Percentiles rank a stretch among this genome's conserved stretches.
phyloP scores from a whole-genome alignment of 2,888 invertebrate species.

The Hirtodrosophila cameraria region DNA sequence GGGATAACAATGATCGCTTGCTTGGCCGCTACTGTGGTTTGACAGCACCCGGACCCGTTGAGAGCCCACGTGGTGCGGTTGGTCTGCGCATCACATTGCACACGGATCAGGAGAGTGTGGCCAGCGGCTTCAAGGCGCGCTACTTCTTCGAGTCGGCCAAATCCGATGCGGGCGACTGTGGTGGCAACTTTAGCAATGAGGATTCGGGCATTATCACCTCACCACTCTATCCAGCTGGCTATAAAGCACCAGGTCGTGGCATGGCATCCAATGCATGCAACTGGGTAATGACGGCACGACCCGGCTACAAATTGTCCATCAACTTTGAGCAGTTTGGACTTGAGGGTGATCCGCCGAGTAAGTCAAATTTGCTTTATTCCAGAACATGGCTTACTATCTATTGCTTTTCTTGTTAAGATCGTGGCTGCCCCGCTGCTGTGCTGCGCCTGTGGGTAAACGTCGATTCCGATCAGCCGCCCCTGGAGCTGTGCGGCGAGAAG shows the following conservation, averaged over 20 bases:
- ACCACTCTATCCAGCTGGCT: conserved; percentile 95
- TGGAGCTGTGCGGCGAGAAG: conserved; percentile 95
- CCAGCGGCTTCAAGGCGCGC: conserved; percentile 97
- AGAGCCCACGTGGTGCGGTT: conserved; percentile 94
- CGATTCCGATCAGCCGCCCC: conserved; percentile 91
- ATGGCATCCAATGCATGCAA: conserved; percentile 96
- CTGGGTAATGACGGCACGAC: conserved; percentile 96
- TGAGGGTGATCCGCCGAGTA: conserved; percentile 95
- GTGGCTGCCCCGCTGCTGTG: conserved; percentile 96
- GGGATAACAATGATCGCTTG: conserved; percentile 91
- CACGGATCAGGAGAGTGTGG: conserved; percentile 93
- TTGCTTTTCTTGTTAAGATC: conserved; percentile 85
- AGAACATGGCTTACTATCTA: background rate
- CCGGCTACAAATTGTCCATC: conserved; percentile 94
- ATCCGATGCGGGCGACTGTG: conserved; percentile 96
- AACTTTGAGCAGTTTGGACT: conserved; percentile 96
- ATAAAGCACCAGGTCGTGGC: conserved; percentile 92
- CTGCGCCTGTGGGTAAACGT: conserved; percentile 92
- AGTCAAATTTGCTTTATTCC: conserved; percentile 72
- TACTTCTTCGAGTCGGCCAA: conserved; percentile 96
- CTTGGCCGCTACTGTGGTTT: conserved; percentile 96
- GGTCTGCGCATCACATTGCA: conserved; percentile 95
- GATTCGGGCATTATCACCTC: conserved; percentile 94
- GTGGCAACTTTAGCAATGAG: conserved; percentile 93
- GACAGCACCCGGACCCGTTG: conserved; percentile 97